phyloP scores from a whole-genome alignment of 2,113 vertebrate species.

The Coracopsis vasa region DNA sequence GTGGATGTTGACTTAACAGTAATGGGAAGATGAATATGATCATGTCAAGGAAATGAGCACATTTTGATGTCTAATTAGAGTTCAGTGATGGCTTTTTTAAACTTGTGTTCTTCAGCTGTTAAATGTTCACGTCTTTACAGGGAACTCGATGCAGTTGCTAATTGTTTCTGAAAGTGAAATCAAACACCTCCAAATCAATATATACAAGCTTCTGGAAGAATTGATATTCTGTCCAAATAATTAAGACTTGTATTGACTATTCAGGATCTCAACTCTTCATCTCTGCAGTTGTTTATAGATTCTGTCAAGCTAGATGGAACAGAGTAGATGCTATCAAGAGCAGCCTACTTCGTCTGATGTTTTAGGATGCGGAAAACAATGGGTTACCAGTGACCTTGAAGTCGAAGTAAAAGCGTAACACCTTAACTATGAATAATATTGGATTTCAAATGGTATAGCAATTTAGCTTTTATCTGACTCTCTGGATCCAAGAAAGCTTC shows the following conservation, averaged over 20 bases:
- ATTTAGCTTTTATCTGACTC: not conserved
- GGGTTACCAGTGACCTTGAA: not conserved
- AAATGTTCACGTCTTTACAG: not conserved
- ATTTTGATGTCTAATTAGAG: not conserved
- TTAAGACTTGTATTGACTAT: conserved; percentile 1
- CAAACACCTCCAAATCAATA: not conserved
- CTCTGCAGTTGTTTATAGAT: not conserved
- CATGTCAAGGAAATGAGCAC: not conserved
- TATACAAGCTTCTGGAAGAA: not conserved
- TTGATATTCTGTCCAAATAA: not conserved
- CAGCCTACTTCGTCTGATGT: not conserved
- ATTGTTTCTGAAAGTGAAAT: conserved; percentile 44
- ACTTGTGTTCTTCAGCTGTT: not conserved
- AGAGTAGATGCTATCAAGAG: not conserved
- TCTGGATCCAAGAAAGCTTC: not conserved
- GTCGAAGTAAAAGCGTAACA: not conserved
- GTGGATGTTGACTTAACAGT: not conserved
- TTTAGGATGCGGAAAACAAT: not conserved
- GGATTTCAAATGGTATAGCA: not conserved
- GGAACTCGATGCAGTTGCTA: not conserved
- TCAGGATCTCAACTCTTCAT: not conserved
- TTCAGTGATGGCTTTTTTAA: not conserved
- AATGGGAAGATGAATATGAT: not conserved
- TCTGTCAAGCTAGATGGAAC: not conserved
- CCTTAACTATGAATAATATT: not conserved